Conservation (phyloP, 1,140 invertebrate species). For the Pseudomyrmex flavicornis region DNA sequence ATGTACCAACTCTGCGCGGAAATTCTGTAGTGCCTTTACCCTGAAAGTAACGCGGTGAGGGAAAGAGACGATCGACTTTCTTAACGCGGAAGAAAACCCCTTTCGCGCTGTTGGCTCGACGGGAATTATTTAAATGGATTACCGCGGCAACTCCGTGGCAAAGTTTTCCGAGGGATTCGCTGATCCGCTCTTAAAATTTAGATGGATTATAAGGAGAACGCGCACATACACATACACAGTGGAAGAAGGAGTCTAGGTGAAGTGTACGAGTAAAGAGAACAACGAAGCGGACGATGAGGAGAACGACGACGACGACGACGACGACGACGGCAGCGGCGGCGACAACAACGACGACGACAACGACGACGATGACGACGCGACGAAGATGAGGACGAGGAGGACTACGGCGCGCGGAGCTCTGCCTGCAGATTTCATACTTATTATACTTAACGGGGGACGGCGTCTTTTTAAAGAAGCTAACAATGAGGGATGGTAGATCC, state of each 20-base stretch:
- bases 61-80: conserved; percentile 66
- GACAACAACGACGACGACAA: conserved; percentile 65
- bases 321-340: conserved; percentile 8
- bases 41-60: conserved; percentile 41
- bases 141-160: conserved; percentile 77
- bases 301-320: conserved; percentile 23
- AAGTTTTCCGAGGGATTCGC: conserved; percentile 79
- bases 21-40: neutral
- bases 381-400: conserved; percentile 44
- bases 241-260: conserved; percentile 33
- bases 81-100: conserved; percentile 70
- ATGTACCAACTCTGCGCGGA: conserved; percentile 44
- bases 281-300: conserved; percentile 27
- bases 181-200: conserved; percentile 84
- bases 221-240: neutral
- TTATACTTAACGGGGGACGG: conserved; percentile 82
- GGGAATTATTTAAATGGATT: conserved; percentile 85
- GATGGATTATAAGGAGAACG: conserved; percentile 83
- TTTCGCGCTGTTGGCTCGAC: conserved; percentile 77
- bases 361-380: conserved; percentile 64
- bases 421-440: conserved; percentile 81
- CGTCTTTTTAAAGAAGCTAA: conserved; percentile 83
- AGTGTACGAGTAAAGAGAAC: conserved; percentile 53
- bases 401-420: conserved; percentile 21
- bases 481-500: conserved; percentile 84